phyloP scores from a whole-genome alignment of 2,113 vertebrate species.

The Nansenia antarctica region DNA sequence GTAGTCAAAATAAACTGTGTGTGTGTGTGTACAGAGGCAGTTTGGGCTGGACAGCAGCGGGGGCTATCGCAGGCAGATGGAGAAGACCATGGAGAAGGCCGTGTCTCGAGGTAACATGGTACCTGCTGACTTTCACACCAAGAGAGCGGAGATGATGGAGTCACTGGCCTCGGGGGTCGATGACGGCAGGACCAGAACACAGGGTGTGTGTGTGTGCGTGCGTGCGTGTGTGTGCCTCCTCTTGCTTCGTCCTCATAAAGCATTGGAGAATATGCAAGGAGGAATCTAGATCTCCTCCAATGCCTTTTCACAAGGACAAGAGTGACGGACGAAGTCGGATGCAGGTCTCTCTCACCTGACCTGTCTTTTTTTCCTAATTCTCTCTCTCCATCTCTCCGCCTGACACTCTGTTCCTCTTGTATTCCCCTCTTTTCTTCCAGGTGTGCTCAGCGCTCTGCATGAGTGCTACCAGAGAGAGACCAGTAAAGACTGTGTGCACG shows the following conservation, averaged over 20 bases:
- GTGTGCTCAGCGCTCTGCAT: slow-evolving; percentile 77
- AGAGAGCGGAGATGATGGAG: slow-evolving; percentile 88
- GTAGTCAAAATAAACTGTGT: too few relatives aligned
- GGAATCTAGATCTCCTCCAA: too few relatives aligned
- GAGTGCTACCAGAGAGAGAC: slow-evolving; percentile 79
- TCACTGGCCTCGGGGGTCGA: slow-evolving; percentile 85
- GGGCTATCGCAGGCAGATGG: slow-evolving; percentile 86
- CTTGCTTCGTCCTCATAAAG: too few relatives aligned
- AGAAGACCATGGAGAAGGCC: slow-evolving; percentile 85
- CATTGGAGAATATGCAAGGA: too few relatives aligned
- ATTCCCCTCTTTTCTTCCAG: slow-evolving; percentile 60
- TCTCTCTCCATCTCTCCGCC: not conserved
- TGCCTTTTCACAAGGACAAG: too few relatives aligned
- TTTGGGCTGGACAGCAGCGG: slow-evolving; percentile 88
- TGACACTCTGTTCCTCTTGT: not conserved
- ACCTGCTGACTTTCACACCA: slow-evolving; percentile 86
- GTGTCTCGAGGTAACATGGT: slow-evolving; percentile 83
- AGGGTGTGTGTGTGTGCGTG: slow-evolving; percentile 69
- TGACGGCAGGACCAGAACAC: slow-evolving; percentile 86
- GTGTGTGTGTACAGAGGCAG: slow-evolving; percentile 74
- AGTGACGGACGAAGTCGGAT: too few relatives aligned
- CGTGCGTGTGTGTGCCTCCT: too few relatives aligned
- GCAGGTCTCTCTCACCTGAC: too few relatives aligned
- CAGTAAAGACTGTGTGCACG: slow-evolving; percentile 75
- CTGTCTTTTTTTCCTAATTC: too few relatives aligned